Evolutionary conservation across 1,140 invertebrate genomes (phyloP).

Genomic region (Drosophila kurseongensis): DNA sequence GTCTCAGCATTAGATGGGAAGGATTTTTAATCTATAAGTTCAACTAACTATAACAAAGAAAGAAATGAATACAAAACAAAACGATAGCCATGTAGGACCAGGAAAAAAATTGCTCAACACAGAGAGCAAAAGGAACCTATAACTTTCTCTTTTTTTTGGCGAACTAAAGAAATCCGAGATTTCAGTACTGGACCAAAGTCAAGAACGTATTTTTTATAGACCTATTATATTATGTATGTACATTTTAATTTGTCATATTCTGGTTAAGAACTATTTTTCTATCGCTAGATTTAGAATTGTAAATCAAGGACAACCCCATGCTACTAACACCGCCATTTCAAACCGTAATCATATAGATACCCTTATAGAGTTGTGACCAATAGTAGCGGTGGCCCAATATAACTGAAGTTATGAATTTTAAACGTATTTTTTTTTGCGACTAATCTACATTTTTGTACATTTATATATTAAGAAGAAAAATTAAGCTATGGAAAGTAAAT

Average conservation of each 20-base stretch:
- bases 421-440: too few species aligned
- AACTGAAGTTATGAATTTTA: not conserved
- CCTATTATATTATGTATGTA: conserved; percentile 17
- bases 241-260: conserved; percentile 65
- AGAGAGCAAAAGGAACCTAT: conserved; percentile 1
- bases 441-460: too few species aligned
- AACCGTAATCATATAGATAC: conserved; percentile 33
- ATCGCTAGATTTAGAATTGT: conserved; percentile 49
- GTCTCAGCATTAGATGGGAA: conserved; percentile 22
- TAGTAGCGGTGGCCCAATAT: not conserved
- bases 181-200: conserved; percentile 80
- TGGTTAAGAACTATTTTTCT: conserved; percentile 58
- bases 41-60: conserved; percentile 37
- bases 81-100: conserved; percentile 47
- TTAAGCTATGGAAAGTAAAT: not conserved
- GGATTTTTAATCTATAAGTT: conserved; percentile 39
- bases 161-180: conserved; percentile 79
- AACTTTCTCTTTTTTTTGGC: conserved; percentile 44
- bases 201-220: conserved; percentile 72
- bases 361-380: conserved; percentile 6
- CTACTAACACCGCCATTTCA: conserved; percentile 55
- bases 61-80: conserved; percentile 1
- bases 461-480: too few species aligned
- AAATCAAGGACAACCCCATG: conserved; percentile 32
- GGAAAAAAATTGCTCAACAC: conserved; percentile 26